Evolutionary conservation across 2,797 vertebrate genomes (phyloP), one percentile per base, ranked within the genome.

Genomic region (Xenopus petersii): DNA sequence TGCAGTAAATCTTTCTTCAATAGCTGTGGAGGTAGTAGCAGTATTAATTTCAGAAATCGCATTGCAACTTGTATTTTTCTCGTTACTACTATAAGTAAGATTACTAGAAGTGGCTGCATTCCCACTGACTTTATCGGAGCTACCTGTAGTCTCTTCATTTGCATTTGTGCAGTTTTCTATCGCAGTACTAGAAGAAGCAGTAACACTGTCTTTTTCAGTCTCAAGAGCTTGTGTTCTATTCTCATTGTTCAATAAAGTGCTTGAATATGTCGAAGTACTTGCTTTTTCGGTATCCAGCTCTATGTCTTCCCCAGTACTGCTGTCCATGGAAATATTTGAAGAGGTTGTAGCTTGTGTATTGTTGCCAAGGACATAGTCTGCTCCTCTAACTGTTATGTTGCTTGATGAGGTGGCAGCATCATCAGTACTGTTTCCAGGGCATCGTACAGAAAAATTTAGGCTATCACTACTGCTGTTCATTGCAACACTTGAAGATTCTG

Each of bases 311-410:
- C 59, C 67, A 10, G 77, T 74, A 69, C 77, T 79, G 47, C 77
- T 79, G 55, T 79, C 77, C 77, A 79, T 79, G 12, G 62, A n/a
- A 16, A 79, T 62, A 65, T 55, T 74, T 66, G 77, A 79, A 9
- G 76, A 79, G 46, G 66, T 64, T 2, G 67, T 70, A 26, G 77
- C 67, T 15, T 51, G 71, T 17, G 33, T 61, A 30, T 46, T 79
- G 30, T 24, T 26, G 1, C 12, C 12, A 24, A 5, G 0, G n/a
- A 70, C 54, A 58, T 59, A 55, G 4, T 2, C 17, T 9, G 11
- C 17, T 17, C 6, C 33, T 26, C 17, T 30, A 10, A 13, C 64
- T 36, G 54, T 26, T n/a, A 71, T 64, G 54, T 17, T 24, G 58
- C 58, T 60, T 60, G 54, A 60, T 60, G 58, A 60, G 58, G 58